phyloP scores from a whole-genome alignment of 2,888 invertebrate genomes.

The Ochropacha duplaris region DNA sequence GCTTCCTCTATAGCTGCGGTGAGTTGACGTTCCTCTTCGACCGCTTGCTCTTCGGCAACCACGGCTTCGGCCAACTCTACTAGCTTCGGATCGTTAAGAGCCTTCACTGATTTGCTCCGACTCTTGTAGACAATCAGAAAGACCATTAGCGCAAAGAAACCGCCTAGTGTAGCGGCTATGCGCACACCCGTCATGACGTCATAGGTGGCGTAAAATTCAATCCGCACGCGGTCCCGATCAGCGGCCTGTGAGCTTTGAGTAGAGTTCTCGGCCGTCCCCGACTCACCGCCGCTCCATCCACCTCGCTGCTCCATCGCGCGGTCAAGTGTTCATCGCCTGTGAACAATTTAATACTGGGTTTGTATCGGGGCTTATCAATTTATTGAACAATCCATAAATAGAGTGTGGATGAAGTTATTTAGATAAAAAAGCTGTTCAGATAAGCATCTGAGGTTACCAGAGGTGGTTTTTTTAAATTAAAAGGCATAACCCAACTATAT shows the following conservation, averaged over 20 bases:
- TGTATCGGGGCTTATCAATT: slow-evolving; percentile 12
- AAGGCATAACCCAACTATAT: background rate
- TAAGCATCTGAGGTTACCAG: background rate
- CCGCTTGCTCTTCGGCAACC: slow-evolving; percentile 85
- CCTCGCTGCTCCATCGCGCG: slow-evolving; percentile 74
- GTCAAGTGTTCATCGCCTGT: slow-evolving; percentile 79
- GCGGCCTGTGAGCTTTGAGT: slow-evolving; percentile 67
- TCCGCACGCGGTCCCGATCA: slow-evolving; percentile 87
- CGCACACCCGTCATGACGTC: slow-evolving; percentile 97
- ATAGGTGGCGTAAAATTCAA: slow-evolving; percentile 94
- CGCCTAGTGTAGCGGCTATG: slow-evolving; percentile 95
- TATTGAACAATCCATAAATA: slow-evolving; percentile 13
- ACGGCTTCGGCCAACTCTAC: slow-evolving; percentile 91
- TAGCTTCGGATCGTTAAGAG: slow-evolving; percentile 90
- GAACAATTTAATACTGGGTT: slow-evolving; percentile 39
- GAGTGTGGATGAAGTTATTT: slow-evolving; percentile 11
- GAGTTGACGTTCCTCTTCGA: slow-evolving; percentile 88
- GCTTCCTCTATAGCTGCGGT: slow-evolving; percentile 89
- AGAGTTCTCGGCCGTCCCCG: slow-evolving; percentile 62
- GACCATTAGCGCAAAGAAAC: slow-evolving; percentile 95
- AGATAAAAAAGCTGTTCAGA: slow-evolving; percentile 8
- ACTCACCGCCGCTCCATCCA: slow-evolving; percentile 66
- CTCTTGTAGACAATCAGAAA: slow-evolving; percentile 96
- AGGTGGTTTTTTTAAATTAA: background rate
- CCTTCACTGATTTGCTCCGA: slow-evolving; percentile 89